A percentile compares a stretch with the other conserved stretches of the same genome.
Evolutionary conservation across 1,140 invertebrate genomes (phyloP).

Genomic region (Bemisia tabaci): DNA sequence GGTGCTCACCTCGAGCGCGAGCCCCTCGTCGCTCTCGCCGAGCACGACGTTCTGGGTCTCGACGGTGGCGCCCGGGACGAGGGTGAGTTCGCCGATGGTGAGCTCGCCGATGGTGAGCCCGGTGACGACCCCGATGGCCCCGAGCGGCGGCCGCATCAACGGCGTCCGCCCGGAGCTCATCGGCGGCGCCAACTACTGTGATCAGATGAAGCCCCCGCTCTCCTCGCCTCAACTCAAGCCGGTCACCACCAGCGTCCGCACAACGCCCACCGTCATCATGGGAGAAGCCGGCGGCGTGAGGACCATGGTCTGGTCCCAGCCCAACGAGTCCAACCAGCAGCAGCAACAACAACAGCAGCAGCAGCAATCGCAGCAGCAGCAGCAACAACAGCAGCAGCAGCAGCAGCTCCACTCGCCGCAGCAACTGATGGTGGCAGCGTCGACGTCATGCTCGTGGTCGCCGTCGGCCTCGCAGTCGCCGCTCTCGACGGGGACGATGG

Average conservation of each 20-base stretch:
- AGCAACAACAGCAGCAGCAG: constrained; percentile 29
- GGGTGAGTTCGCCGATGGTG: constrained; percentile 11
- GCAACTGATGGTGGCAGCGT: constrained; percentile 36
- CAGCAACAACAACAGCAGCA: too few relatives aligned
- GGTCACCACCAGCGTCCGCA: constrained; percentile 23
- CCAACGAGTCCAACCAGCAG: too few relatives aligned
- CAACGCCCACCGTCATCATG: constrained; percentile 75
- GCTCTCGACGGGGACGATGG: constrained; percentile 19
- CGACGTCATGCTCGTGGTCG: constrained; percentile 23
- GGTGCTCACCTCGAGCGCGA: constrained; percentile 13
- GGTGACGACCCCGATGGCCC: constrained; percentile 12
- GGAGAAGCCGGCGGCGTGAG: constrained; percentile 77
- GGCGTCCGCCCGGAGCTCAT: constrained; percentile 60
- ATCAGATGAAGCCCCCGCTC: constrained; percentile 41
- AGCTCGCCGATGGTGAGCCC: constrained; percentile 16
- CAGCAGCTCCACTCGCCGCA: too few relatives aligned
- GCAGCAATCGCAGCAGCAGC: constrained; percentile 20
- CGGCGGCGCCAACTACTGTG: constrained; percentile 37
- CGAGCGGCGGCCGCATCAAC: constrained; percentile 19
- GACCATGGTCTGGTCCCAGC: constrained; percentile 73
- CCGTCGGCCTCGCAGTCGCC: constrained; percentile 12
- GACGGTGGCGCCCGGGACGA: constrained; percentile 10
- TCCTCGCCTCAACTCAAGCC: constrained; percentile 40
- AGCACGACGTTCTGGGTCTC: constrained; percentile 9
- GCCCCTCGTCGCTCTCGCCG: not conserved